These are phyloP conservation scores for Athrips mouffetella DNA, from an alignment of 2,888 invertebrate genomes.

Conservation along the genomic window DNA sequence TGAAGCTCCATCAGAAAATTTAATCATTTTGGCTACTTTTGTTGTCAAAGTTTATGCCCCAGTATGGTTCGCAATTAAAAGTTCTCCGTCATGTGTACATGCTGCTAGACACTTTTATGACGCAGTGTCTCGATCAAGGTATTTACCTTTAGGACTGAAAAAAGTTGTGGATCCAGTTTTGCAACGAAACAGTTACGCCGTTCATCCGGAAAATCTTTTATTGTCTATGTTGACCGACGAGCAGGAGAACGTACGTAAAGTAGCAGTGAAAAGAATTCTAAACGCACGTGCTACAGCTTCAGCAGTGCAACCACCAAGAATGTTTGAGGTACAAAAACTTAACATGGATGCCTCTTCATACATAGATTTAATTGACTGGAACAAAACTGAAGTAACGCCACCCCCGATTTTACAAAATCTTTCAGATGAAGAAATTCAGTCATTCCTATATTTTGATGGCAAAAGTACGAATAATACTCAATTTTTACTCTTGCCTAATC, in stretches of 20 bases:
- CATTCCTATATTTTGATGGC: neutral
- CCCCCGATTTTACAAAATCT: neutral
- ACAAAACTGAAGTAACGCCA: neutral
- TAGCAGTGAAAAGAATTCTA: neutral
- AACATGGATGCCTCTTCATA: neutral
- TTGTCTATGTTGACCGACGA: neutral
- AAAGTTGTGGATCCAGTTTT: neutral
- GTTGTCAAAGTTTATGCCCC: conserved; percentile 29
- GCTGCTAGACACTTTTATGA: conserved; percentile 26
- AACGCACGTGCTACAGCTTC: neutral
- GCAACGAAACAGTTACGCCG: neutral
- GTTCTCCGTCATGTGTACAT: conserved; percentile 28
- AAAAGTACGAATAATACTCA: neutral
- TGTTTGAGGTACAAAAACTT: conserved; percentile 5
- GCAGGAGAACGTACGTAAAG: neutral
- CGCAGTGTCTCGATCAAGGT: neutral
- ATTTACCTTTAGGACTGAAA: neutral
- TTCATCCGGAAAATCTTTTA: neutral
- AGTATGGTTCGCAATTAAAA: neutral
- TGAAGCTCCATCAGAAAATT: conserved; percentile 19
- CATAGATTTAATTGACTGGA: neutral
- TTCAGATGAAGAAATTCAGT: neutral
- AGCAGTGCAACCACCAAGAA: neutral
- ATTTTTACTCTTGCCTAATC: neutral
- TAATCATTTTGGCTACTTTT: conserved; percentile 23